Base-by-base conservation (phyloP, 2,888 invertebrate genomes). In the Ariolimax columbianus region DNA sequence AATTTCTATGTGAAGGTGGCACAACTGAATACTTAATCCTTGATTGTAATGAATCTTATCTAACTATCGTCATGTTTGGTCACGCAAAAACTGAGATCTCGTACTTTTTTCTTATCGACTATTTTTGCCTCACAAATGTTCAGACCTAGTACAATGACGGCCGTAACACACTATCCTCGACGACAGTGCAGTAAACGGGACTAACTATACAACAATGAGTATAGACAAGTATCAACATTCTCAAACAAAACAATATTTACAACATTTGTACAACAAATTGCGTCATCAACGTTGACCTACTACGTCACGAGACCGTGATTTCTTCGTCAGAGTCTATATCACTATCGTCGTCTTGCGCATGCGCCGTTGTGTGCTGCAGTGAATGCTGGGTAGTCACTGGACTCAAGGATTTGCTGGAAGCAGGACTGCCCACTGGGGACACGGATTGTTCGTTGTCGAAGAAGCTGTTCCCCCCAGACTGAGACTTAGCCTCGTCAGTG, bases 271-370 rank as follows among this genome's bases (percentile, higher is more conserved):
- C 75, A 75, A 33, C 47, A 51, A 51, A 26, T n/a, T n/a, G 19
- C 51, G 7, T 33, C 51, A 51, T 51, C 33, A 51, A 3, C 0
- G 33, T 11, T 51, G 40, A 6, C 33, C 3, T 30, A 83, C 36
- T 43, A 70, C 33, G 77, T 87, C 86, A 87, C n/a, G 92, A 92
- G 26, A 92, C 92, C 36, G 91, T 91, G 70, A 92, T 92, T 89
- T 92, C 92, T 85, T 91, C 92, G 66, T 89, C 89, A 30, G 89
- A 89, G 40, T 91, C 90, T 77, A 91, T 90, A 66, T 92, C 92
- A 40, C 89, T 88, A 23, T 89, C 89, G 19, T 77, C 82, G 1
- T 85, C 85, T 43, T 75, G 82, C 70, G 83, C 73, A 79, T 84
- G 85, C 75, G 66, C 30, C 0, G 66, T 33, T 19, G 73, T 19